Evolutionary conservation across 2,888 invertebrate genomes (phyloP).

Genomic region (Pecten maximus): DNA sequence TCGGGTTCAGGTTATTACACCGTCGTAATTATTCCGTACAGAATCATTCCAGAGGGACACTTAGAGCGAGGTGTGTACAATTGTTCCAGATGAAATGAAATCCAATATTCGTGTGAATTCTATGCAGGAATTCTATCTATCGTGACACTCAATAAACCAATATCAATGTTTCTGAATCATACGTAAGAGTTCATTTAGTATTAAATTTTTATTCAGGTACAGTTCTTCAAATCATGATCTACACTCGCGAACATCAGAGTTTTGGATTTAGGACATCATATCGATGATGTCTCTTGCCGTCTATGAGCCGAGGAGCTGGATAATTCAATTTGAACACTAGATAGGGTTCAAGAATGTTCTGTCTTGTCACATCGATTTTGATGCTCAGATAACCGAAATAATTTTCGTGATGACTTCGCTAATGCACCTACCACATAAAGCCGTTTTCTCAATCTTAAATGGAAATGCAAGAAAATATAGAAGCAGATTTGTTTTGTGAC

Average conservation of each 20-base stretch:
- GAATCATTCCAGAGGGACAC: neutral
- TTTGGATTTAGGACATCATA: neutral
- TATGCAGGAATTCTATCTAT: neutral
- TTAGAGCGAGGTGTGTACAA: neutral
- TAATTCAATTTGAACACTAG: neutral
- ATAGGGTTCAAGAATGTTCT: neutral
- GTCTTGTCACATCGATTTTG: neutral
- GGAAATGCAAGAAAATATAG: neutral
- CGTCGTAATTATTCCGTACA: neutral
- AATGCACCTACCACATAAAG: neutral
- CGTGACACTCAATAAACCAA: neutral
- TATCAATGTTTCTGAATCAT: neutral
- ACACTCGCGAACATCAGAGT: neutral
- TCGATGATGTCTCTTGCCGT: neutral
- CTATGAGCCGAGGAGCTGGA: neutral
- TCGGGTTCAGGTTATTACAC: neutral
- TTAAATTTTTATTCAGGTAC: neutral
- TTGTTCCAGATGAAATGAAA: neutral
- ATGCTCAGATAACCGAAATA: neutral
- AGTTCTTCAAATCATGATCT: neutral
- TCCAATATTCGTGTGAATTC: neutral
- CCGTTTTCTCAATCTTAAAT: neutral
- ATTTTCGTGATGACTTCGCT: neutral
- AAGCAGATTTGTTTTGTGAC: neutral
- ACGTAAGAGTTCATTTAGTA: neutral